A percentile compares a stretch with the other conserved stretches of the same genome.
phyloP scores from a whole-genome alignment of 1,140 invertebrate species.

The Bemisia tabaci region DNA sequence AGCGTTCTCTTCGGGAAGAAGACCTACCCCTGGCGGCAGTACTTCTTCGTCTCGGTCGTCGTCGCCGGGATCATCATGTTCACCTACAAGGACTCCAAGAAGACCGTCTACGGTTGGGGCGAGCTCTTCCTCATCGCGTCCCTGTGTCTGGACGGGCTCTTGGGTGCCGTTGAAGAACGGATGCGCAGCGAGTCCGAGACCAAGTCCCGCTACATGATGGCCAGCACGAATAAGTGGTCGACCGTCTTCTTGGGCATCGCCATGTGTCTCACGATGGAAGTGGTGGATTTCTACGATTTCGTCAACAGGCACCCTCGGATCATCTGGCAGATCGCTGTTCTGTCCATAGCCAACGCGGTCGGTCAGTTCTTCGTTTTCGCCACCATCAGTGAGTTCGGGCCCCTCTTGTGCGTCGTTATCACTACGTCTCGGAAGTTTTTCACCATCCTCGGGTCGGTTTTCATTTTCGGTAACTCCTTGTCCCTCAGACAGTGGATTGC shows the following conservation, averaged over 20 bases:
- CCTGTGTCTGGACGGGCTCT: constrained; percentile 27
- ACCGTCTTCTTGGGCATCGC: not conserved
- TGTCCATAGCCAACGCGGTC: not conserved
- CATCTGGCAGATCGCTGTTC: not conserved
- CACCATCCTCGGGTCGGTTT: constrained; percentile 8
- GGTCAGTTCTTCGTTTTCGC: constrained; percentile 11
- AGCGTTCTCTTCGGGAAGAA: constrained; percentile 2
- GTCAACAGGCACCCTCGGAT: not conserved
- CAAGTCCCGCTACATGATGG: not conserved
- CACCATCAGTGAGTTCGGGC: constrained; percentile 10
- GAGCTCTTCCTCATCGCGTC: not conserved
- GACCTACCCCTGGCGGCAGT: constrained; percentile 1
- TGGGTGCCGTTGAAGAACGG: not conserved
- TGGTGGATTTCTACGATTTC: constrained; percentile 1
- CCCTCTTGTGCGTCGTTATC: constrained; percentile 4
- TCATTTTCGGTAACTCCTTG: constrained; percentile 9
- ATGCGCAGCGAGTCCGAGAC: constrained; percentile 4
- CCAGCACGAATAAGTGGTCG: constrained; percentile 3
- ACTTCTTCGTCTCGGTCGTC: constrained; percentile 2
- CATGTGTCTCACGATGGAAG: not conserved
- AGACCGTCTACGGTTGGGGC: not conserved
- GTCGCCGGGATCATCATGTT: constrained; percentile 1
- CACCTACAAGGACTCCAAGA: not conserved
- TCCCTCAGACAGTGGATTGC: constrained; percentile 8
- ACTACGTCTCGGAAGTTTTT: constrained; percentile 13